These are phyloP conservation scores for Monochamus saltuarius DNA, from an alignment of 1,140 invertebrate genomes.

Conservation along the genomic window DNA sequence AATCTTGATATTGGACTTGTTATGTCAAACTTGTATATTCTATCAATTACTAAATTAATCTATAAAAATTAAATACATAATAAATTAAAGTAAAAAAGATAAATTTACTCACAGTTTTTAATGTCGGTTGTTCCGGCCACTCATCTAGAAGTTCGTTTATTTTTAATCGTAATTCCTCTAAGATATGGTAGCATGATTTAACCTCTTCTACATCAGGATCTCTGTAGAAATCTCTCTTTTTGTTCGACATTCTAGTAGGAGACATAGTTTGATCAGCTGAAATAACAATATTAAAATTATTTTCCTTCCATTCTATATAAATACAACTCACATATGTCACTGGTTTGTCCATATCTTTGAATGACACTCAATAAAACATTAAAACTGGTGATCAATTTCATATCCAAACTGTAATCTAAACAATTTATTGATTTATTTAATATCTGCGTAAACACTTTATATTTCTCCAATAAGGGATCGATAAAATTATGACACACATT, in stretches of 20 bases:
- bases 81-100: neutral
- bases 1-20: slow-evolving; percentile 84
- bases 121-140: slow-evolving; percentile 89
- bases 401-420: slow-evolving; percentile 57
- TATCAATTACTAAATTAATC: slow-evolving; percentile 61
- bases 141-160: slow-evolving; percentile 72
- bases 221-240: slow-evolving; percentile 78
- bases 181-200: slow-evolving; percentile 66
- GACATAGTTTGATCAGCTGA: slow-evolving; percentile 22
- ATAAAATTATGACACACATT: slow-evolving; percentile 55
- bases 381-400: slow-evolving; percentile 58
- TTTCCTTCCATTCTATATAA: slow-evolving; percentile 21
- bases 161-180: slow-evolving; percentile 63
- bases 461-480: slow-evolving; percentile 60
- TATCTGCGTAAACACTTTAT: slow-evolving; percentile 58
- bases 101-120: slow-evolving; percentile 66
- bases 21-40: slow-evolving; percentile 78
- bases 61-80: slow-evolving; percentile 20
- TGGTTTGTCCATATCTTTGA: slow-evolving; percentile 35
- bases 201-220: slow-evolving; percentile 80
- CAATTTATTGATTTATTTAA: slow-evolving; percentile 53
- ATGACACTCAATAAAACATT: slow-evolving; percentile 51
- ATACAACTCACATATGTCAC: slow-evolving; percentile 37
- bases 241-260: slow-evolving; percentile 25
- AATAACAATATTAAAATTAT: slow-evolving; percentile 8